These are phyloP conservation scores for Morpho deidamia DNA, from an alignment of 2,888 invertebrate genomes.

Conservation along the genomic window DNA sequence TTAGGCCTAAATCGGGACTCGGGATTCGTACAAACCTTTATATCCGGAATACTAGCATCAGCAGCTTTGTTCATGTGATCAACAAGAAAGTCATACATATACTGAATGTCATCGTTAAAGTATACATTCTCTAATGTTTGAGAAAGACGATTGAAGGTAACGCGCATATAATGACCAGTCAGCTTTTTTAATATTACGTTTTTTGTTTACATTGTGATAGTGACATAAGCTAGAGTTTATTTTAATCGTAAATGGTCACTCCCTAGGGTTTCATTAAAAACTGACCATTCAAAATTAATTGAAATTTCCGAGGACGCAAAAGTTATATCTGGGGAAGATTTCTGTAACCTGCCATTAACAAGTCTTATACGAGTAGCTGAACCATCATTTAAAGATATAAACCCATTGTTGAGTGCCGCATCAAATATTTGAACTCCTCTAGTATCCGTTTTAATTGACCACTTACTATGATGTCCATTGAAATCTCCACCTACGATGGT, in stretches of 20 bases:
- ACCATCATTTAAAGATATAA: slow-evolving; percentile 16
- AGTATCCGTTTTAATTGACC: slow-evolving; percentile 16
- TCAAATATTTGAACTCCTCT: slow-evolving; percentile 18
- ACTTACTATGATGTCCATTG: slow-evolving; percentile 12
- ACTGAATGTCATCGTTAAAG: slow-evolving; percentile 2
- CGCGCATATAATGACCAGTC: slow-evolving; percentile 9
- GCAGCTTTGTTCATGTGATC: slow-evolving; percentile 2
- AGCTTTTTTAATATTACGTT: slow-evolving; percentile 10
- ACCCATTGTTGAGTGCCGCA: slow-evolving; percentile 9
- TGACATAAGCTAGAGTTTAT: background rate
- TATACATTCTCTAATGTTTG: background rate
- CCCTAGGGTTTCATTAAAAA: slow-evolving; percentile 15
- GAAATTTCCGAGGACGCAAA: slow-evolving; percentile 17
- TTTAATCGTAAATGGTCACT: slow-evolving; percentile 21
- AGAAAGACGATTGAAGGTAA: background rate
- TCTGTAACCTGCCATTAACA: slow-evolving; percentile 11
- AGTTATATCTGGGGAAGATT: slow-evolving; percentile 19
- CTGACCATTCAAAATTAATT: slow-evolving; percentile 11
- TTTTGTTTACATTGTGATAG: background rate
- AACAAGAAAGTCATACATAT: slow-evolving; percentile 7
- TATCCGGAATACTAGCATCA: slow-evolving; percentile 8
- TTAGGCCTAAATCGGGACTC: slow-evolving; percentile 12
- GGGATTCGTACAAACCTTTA: slow-evolving; percentile 7
- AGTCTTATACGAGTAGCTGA: slow-evolving; percentile 11
- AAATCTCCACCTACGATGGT: slow-evolving; percentile 6